Base-by-base conservation (phyloP, 2,797 vertebrate species). In the Cuniculus paca region DNA sequence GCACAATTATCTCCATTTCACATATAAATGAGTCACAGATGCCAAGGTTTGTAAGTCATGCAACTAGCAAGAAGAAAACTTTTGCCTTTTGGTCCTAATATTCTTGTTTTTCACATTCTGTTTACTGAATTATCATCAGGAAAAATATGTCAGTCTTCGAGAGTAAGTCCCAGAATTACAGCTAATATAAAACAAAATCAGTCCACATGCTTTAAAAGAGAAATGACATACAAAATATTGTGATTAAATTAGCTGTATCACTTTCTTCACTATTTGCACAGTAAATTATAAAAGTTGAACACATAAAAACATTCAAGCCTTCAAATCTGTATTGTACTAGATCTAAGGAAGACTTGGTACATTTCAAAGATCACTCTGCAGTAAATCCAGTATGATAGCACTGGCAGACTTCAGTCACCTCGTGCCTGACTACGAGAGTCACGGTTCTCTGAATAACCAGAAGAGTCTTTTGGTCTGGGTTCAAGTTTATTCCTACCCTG, bases 241-340 rank as follows among this genome's bases (percentile, higher is more conserved):
- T 83, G 34, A 65, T 84, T 56, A 80, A 68, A 90, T 75, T n/a
- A 72, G 28, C 56, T 77, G 11, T 39, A 63, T 56, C n/a, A 52
- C 61, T 94, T 83, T 60, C 70, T 48, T 78, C 60, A 54, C 56
- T 72, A 17, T 56, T 56, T 75, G 56, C 39, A 16, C 31, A 90
- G 60, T 31, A 85, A 88, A 56, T 13, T 54, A 6, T 56, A 85
- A 95, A n/a, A 83, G 72, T 24, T 90, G n/a, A 87, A 28, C 60
- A 91, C 26, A 54, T 36, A 74, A 84, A 95, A 95, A 75, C 20
- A 68, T 58, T 83, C 75, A 95, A 63, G 14, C 34, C 34, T 95
- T 89, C 74, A 48, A 34, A 63, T 82, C 74, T 42, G 79, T n/a
- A 56, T 42, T 75, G 28, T 52, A 68, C 63, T 75, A 78, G 34